phyloP scores from a whole-genome alignment of 2,888 invertebrate genomes.

The Liposcelis brunnea region DNA sequence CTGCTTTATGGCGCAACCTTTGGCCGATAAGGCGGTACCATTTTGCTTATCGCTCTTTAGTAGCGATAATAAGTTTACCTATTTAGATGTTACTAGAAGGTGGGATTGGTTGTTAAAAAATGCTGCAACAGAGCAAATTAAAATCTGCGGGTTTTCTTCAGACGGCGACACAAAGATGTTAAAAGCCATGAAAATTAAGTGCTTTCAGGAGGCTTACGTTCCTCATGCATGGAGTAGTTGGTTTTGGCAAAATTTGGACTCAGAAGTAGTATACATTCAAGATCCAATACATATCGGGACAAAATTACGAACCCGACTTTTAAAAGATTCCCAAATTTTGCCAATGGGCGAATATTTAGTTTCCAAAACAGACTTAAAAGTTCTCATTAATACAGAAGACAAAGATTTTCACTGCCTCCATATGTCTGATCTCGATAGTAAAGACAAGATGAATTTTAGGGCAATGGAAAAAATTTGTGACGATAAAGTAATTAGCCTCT shows the following conservation, averaged over 20 bases:
- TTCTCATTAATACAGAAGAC: too few species aligned
- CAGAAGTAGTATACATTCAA: slow-evolving; percentile 5
- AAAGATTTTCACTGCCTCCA: not conserved
- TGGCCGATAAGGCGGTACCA: slow-evolving; percentile 4
- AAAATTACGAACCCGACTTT: slow-evolving; percentile 14
- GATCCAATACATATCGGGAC: slow-evolving; percentile 15
- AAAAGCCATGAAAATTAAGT: slow-evolving; percentile 15
- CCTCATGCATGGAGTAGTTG: too few species aligned
- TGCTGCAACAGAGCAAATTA: slow-evolving; percentile 12
- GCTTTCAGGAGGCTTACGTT: not conserved
- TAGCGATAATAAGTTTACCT: slow-evolving; percentile 13
- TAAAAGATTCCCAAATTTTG: slow-evolving; percentile 13
- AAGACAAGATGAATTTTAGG: slow-evolving; percentile 7
- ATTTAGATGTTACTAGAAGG: slow-evolving; percentile 12
- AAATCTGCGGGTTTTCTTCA: slow-evolving; percentile 14
- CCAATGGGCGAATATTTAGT: slow-evolving; percentile 11
- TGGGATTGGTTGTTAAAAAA: slow-evolving; percentile 13
- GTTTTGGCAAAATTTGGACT: too few species aligned
- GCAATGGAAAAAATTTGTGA: slow-evolving; percentile 1
- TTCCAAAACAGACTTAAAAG: too few species aligned
- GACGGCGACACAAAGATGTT: slow-evolving; percentile 16
- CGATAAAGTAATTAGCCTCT: not conserved
- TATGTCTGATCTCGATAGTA: not conserved
- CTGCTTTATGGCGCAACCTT: slow-evolving; percentile 1
- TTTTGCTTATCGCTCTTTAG: slow-evolving; percentile 15